Base-by-base conservation (phyloP, 2,113 vertebrate species). In the Miniopterus natalensis region DNA sequence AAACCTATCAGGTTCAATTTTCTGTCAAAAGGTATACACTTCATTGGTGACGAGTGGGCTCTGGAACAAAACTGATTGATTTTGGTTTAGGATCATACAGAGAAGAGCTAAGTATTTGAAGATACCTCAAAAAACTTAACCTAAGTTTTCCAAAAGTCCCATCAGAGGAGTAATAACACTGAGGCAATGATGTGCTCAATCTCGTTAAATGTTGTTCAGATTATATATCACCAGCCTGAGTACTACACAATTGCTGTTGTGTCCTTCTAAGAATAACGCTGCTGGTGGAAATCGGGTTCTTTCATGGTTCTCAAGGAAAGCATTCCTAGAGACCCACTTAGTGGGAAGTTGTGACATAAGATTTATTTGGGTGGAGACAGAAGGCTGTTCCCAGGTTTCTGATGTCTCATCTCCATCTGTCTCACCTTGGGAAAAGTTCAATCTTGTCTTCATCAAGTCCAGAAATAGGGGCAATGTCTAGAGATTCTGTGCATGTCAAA, bases 71-170 rank as follows among this genome's bases (percentile, higher is more conserved):
- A 86, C 47, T 73, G 31, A 75, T 36, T 73, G 31, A 75, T 36
- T 29, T 47, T 51, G 21, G 17, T 23, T 66, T 42, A 59, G 73
- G 27, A 20, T 95, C 74, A 77, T 20, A 53, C 1, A 87, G 66
- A 25, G 53, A 75, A 85, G 6, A 94, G 68, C 15, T 36, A 92
- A 85, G 42, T 63, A 81, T 83, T 21, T 65, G 23, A 63, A 78
- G 47, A 83, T 51, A 57, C 31, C 59, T 90, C 61, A 90, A 40
- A 87, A 86, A 95, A 81, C 17, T 71, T 40, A 68, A 89, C 42
- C 40, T 81, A 83, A 87, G 70, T 87, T 36, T 36, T 83, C 45
- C 57, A 51, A 27, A 84, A 86, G 36, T 74, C 29, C 68, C 65
- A 61, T 66, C 27, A 31, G 36, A 71, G 49, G 4, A 85, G 40